Percentiles rank a stretch among this genome's conserved stretches.
These are phyloP conservation scores for Prosapia bicincta DNA, from an alignment of 2,888 invertebrate genomes.

Conservation along the genomic window DNA sequence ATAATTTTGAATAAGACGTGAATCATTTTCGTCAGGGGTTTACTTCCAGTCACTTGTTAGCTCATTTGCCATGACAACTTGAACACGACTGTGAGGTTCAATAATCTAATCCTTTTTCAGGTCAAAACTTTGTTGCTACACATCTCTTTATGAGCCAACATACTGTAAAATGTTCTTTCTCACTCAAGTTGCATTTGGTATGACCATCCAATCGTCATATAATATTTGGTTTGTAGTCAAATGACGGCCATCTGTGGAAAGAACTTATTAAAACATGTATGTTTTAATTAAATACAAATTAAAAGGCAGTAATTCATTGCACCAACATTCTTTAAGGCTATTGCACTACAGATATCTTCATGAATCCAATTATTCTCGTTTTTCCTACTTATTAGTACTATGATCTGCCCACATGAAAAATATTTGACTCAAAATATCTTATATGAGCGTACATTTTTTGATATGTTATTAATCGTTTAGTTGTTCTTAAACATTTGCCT, in stretches of 20 bases:
- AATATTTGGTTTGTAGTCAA: background rate
- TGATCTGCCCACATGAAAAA: background rate
- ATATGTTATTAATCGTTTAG: too few relatives aligned
- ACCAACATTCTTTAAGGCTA: background rate
- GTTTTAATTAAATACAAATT: background rate
- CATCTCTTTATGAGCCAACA: background rate
- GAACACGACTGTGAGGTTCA: background rate
- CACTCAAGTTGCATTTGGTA: background rate
- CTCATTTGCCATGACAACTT: background rate
- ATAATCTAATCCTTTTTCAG: background rate
- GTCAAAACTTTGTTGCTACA: background rate
- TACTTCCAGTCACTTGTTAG: background rate
- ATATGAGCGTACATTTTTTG: too few relatives aligned
- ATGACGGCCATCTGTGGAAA: background rate
- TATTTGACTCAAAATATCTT: background rate
- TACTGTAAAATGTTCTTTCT: background rate
- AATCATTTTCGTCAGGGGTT: background rate
- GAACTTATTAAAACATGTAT: background rate
- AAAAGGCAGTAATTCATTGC: background rate
- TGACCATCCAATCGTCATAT: background rate
- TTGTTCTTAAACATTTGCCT: too few relatives aligned
- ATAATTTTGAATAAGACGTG: background rate
- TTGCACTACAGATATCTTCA: background rate
- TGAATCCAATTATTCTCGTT: background rate
- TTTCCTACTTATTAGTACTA: background rate